Evolutionary conservation across 2,888 invertebrate species (phyloP), one percentile per base, ranked within the genome.

Genomic region (Netelia virgata): DNA sequence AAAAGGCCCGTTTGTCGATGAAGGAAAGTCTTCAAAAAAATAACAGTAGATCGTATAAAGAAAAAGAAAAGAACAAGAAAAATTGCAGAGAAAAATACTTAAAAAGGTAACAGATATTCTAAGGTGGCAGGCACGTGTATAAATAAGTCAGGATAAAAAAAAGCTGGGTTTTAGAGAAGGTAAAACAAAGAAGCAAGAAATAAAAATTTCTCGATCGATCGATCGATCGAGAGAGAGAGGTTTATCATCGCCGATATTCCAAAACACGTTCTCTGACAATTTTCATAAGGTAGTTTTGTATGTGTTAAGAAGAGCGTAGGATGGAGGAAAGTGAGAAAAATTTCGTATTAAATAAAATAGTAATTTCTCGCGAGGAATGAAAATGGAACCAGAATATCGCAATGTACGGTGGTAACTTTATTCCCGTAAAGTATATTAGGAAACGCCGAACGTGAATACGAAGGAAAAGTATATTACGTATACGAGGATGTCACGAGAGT

Each of bases 291-390:
- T 11, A 16, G 20, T 57, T 72, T 64, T 64, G 53, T n/a, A 66
- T n/a, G 47, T 3, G 36, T 16, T 55, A 10, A 11, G 23, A 20
- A 64, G 53, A 64, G 50, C 47, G 68, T 23, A 72, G 43, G 14
- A 64, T 64, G 20, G 55, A 66, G 16, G 16, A 41, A 47, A 57
- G 10, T 47, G 18, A 20, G 43, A 23, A 47, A 43, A 68, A 47
- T 20, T 41, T 59, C 73, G 18, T 70, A 77, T 84, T 86, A 88
- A 87, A 88, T 77, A 11, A 47, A 28, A 28, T 79, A 87, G 86
- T 87, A 87, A 89, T 88, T 88, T 78, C 80, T 76, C 72, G 77
- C 77, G 81, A 75, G 82, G 55, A 70, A 82, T 36, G 79, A 79
- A 28, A 28, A 28, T 5, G 28, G 74, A 59, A 53, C 57, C 28